phyloP scores from a whole-genome alignment of 2,888 invertebrate species.

The Plebejus melissa region DNA sequence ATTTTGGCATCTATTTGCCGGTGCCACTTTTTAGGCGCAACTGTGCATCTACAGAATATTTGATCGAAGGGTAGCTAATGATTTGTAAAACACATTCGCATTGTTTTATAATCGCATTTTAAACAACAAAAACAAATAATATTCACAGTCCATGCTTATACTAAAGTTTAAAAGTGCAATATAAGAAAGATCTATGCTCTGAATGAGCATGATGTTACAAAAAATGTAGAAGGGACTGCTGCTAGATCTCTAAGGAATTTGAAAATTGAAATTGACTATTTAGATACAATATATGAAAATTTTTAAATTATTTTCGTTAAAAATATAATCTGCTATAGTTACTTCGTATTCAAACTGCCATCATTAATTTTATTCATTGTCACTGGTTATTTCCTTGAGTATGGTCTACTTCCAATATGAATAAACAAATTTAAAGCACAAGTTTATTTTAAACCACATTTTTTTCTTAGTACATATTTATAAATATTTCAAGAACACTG shows the following conservation, averaged over 20 bases:
- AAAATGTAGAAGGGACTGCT: neutral
- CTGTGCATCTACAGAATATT: no score
- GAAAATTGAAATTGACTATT: constrained; percentile 29
- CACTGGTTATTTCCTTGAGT: neutral
- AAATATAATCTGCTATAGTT: neutral
- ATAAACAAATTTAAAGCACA: neutral
- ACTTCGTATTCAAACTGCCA: constrained; percentile 12
- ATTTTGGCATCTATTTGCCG: no score
- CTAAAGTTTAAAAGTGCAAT: neutral
- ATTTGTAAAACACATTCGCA: neutral
- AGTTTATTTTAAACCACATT: neutral
- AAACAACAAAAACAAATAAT: neutral
- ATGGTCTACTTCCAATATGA: neutral
- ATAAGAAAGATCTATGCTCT: neutral
- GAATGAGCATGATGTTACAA: neutral
- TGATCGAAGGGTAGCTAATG: no score
- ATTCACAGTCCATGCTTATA: neutral
- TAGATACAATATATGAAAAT: constrained; percentile 24
- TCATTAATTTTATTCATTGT: neutral
- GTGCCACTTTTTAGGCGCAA: no score
- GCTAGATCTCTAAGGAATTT: constrained; percentile 23
- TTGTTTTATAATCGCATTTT: neutral
- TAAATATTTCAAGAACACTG: neutral
- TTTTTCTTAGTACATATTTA: no score
- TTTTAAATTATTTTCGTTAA: neutral